Conservation (phyloP, 2,797 vertebrate genomes). For the Ctenopoma kingsleyae region DNA sequence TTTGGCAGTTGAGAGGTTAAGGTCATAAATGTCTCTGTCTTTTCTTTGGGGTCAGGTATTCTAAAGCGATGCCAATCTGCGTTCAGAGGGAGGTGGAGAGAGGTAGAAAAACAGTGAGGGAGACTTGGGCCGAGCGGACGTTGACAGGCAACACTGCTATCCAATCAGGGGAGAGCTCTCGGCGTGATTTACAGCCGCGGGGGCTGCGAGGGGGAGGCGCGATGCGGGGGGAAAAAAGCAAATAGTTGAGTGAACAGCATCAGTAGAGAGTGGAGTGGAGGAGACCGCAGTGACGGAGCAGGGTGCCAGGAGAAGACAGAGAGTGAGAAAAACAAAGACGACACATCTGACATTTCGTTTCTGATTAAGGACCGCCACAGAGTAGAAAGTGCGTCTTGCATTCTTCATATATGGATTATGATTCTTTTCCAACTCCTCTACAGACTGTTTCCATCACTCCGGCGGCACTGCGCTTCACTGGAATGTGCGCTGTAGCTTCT, state of each 20-base stretch:
- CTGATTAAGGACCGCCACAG: constrained; percentile 10
- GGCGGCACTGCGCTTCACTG: constrained; percentile 51
- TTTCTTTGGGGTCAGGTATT: constrained; percentile 21
- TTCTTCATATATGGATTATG: constrained; percentile 69
- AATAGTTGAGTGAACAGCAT: constrained; percentile 84
- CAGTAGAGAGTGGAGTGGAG: constrained; percentile 83
- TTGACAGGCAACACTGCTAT: constrained; percentile 51
- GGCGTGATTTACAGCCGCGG: constrained; percentile 63
- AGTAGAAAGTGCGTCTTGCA: constrained; percentile 2
- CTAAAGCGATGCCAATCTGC: constrained; percentile 1
- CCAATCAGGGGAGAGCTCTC: constrained; percentile 73
- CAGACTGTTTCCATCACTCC: constrained; percentile 31
- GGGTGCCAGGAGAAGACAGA: constrained; percentile 47
- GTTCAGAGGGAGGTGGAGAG: constrained; percentile 33
- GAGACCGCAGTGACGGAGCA: constrained; percentile 76
- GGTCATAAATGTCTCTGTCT: not conserved
- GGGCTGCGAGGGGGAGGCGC: constrained; percentile 76
- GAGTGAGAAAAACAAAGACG: constrained; percentile 38
- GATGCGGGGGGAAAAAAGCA: constrained; percentile 89
- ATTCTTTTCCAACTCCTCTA: constrained; percentile 34
- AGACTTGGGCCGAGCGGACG: constrained; percentile 20
- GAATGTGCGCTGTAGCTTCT: constrained; percentile 66
- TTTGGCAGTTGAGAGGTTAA: constrained; percentile 9
- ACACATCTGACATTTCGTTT: not conserved
- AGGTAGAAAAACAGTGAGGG: constrained; percentile 14